A percentile compares a stretch with the other conserved stretches of the same genome.
Evolutionary conservation across 2,113 vertebrate species (phyloP).

Genomic region (Sarotherodon lohbergeri): DNA sequence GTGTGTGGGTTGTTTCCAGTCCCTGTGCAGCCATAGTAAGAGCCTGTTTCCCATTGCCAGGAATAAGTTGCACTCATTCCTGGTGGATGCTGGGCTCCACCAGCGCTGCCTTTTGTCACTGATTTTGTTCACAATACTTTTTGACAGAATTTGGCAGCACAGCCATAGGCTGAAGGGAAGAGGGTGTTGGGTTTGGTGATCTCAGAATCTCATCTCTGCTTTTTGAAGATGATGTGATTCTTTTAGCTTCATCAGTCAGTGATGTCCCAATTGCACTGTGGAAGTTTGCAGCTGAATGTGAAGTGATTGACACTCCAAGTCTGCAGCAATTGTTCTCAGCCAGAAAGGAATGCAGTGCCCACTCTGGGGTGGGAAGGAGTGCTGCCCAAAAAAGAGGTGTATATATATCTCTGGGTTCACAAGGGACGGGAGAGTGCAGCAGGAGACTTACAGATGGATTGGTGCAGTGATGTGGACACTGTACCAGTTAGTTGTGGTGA

Average conservation of each 20-base stretch:
- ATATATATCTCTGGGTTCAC: not conserved
- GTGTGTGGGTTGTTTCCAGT: not conserved
- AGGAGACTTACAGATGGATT: not conserved
- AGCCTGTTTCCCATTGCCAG: not conserved
- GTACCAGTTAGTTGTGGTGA: not conserved
- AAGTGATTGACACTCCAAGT: not conserved
- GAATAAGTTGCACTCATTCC: not conserved
- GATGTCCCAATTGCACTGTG: not conserved
- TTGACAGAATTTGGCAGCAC: not conserved
- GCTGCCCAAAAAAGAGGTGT: not conserved
- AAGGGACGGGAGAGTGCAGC: not conserved
- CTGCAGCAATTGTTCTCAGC: not conserved
- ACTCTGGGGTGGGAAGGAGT: not conserved
- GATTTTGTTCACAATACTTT: not conserved
- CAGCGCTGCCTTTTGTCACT: not conserved
- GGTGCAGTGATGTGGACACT: not conserved
- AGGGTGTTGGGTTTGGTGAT: not conserved
- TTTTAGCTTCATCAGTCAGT: not conserved
- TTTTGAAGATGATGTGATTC: not conserved
- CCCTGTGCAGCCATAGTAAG: not conserved
- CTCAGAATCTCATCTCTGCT: not conserved
- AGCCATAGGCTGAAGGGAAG: not conserved
- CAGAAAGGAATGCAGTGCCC: not conserved
- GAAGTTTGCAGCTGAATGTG: not conserved
- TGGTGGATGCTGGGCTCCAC: not conserved